phyloP scores from a whole-genome alignment of 2,113 vertebrate species.

The Orcinus orca region DNA sequence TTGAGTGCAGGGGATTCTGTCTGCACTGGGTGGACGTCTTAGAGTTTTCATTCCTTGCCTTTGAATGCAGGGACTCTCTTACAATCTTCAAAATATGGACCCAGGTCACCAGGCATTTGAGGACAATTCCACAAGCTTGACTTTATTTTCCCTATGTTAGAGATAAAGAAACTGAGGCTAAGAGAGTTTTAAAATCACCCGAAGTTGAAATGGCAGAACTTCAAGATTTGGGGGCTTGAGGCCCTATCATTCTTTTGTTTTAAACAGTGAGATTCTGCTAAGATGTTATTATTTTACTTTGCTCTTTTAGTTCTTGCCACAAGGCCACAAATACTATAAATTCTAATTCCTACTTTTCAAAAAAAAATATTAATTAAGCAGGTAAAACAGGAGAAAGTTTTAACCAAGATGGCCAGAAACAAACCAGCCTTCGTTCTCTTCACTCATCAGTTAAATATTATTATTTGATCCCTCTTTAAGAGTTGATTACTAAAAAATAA shows the following conservation, averaged over 20 bases:
- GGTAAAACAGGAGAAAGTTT: background rate
- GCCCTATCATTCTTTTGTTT: background rate
- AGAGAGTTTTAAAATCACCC: background rate
- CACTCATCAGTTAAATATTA: background rate
- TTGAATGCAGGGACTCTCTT: background rate
- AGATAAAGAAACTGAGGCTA: background rate
- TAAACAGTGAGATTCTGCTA: background rate
- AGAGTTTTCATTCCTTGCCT: background rate
- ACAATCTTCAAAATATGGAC: background rate
- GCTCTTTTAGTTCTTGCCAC: background rate
- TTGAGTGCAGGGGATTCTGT: background rate
- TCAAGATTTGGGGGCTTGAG: background rate
- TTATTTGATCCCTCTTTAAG: constrained; percentile 6
- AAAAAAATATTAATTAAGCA: constrained; percentile 29
- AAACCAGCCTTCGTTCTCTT: background rate
- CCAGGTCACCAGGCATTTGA: background rate
- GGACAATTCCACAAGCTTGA: background rate
- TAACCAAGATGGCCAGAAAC: constrained; percentile 12
- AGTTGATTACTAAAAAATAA: constrained; percentile 44
- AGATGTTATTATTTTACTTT: background rate
- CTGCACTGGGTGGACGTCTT: background rate
- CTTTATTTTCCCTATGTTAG: background rate
- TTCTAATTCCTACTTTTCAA: background rate
- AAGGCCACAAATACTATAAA: constrained; percentile 22
- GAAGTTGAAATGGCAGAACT: background rate